Evolutionary conservation across 2,888 invertebrate species (phyloP).

Genomic region (Agonopterix arenella): DNA sequence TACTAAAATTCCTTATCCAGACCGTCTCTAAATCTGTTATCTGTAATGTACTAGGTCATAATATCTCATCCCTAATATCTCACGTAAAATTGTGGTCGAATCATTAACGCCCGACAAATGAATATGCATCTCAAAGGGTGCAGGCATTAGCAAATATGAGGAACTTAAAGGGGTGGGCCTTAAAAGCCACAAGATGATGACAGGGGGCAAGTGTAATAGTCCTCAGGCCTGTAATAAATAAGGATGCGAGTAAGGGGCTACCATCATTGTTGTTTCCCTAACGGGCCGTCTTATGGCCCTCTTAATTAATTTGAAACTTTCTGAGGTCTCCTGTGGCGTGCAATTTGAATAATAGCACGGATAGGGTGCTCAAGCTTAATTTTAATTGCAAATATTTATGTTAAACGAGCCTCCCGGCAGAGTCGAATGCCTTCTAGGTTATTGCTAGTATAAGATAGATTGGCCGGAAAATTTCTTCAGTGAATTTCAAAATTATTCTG

Average conservation of each 20-base stretch:
- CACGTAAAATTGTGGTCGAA: constrained; percentile 10
- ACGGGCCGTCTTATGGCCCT: constrained; percentile 74
- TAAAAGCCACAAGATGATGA: constrained; percentile 54
- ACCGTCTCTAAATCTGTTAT: too few species aligned
- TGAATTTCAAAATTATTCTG: constrained; percentile 17
- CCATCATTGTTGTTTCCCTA: constrained; percentile 72
- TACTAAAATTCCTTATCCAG: too few species aligned
- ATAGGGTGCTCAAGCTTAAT: constrained; percentile 69
- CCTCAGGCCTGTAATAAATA: constrained; percentile 62
- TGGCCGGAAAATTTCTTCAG: constrained; percentile 35
- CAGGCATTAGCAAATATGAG: constrained; percentile 36
- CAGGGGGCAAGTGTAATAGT: constrained; percentile 50
- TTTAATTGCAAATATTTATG: constrained; percentile 78
- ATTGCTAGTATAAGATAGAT: constrained; percentile 64
- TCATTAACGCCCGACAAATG: constrained; percentile 31
- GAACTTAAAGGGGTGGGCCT: constrained; percentile 28
- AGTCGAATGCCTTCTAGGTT: constrained; percentile 38
- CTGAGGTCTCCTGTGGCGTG: constrained; percentile 72
- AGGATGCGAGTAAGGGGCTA: constrained; percentile 48
- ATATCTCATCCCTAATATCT: background rate
- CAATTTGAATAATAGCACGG: constrained; percentile 74
- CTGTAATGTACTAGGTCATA: too few species aligned
- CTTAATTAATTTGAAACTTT: constrained; percentile 78
- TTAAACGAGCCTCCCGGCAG: constrained; percentile 54
- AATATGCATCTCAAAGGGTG: constrained; percentile 44